These are phyloP conservation scores for Phaenicophaeus curvirostris DNA, from an alignment of 2,797 vertebrate genomes.

Conservation along the genomic window DNA sequence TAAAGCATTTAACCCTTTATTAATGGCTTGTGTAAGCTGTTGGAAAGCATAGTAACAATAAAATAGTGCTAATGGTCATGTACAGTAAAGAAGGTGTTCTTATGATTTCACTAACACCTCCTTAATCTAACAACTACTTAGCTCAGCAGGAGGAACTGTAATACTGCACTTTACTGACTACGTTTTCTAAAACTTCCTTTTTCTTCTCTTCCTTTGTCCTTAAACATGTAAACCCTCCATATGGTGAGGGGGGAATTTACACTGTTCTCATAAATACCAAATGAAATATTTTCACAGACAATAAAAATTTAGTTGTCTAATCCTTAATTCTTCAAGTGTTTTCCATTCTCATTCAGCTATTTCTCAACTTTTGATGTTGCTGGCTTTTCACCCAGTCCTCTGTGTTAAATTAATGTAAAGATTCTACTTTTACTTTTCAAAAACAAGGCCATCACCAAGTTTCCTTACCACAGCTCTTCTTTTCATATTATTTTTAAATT, in stretches of 20 bases:
- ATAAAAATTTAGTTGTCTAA: constrained; percentile 54
- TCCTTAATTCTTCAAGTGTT: constrained; percentile 36
- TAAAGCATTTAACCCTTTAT: neutral
- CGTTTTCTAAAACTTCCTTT: neutral
- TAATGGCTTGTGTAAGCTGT: neutral
- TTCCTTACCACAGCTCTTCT: neutral
- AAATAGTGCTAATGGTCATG: neutral
- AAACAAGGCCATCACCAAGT: neutral
- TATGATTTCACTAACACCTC: neutral
- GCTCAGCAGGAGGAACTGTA: constrained; percentile 1
- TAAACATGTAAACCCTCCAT: constrained; percentile 35
- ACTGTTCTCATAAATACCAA: constrained; percentile 52
- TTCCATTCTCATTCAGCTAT: constrained; percentile 17
- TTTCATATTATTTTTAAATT: neutral
- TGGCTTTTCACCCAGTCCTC: neutral
- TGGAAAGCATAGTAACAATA: neutral
- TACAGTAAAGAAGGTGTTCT: neutral
- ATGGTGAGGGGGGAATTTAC: constrained; percentile 38
- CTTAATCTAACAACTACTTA: constrained; percentile 39
- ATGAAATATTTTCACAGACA: constrained; percentile 55
- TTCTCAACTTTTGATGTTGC: neutral
- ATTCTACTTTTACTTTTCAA: neutral
- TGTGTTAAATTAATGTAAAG: constrained; percentile 17
- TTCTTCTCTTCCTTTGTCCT: constrained; percentile 1
- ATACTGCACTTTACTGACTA: neutral